phyloP scores from a whole-genome alignment of 2,888 invertebrate genomes.

The Orchesellides sinensis region DNA sequence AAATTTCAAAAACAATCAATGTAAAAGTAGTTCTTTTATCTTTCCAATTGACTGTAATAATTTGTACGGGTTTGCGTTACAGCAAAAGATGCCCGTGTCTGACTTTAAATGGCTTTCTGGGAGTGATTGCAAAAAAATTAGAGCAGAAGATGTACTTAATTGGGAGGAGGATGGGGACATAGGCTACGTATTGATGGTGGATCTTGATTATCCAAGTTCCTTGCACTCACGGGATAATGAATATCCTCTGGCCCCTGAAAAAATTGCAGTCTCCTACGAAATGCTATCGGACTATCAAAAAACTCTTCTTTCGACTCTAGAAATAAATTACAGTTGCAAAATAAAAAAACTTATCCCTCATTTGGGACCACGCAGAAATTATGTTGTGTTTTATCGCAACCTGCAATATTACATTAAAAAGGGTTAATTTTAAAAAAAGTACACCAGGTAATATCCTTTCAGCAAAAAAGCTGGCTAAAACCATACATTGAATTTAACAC shows the following conservation, averaged over 20 bases:
- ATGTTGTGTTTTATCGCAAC: slow-evolving; percentile 22
- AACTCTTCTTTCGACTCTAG: background rate
- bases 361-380: slow-evolving; percentile 1
- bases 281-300: slow-evolving; percentile 3
- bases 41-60: slow-evolving; percentile 36
- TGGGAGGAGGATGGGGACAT: slow-evolving; percentile 16
- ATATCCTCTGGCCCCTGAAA: slow-evolving; percentile 41
- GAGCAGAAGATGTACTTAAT: background rate
- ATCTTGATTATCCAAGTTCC: slow-evolving; percentile 16
- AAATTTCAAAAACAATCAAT: background rate
- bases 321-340: slow-evolving; percentile 18
- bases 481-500: slow-evolving; percentile 50
- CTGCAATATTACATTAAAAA: slow-evolving; percentile 27
- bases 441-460: slow-evolving; percentile 14
- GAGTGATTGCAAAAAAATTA: background rate
- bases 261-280: background rate
- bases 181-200: slow-evolving; percentile 31
- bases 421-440: slow-evolving; percentile 39
- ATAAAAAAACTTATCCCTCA: slow-evolving; percentile 32
- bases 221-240: slow-evolving; percentile 20
- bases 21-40: slow-evolving; percentile 3
- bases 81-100: slow-evolving; percentile 1
- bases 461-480: slow-evolving; percentile 41
- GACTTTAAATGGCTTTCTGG: slow-evolving; percentile 15
- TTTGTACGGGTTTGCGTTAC: slow-evolving; percentile 38